phyloP scores from a whole-genome alignment of 2,888 invertebrate genomes.

The Cotesia congregata region DNA sequence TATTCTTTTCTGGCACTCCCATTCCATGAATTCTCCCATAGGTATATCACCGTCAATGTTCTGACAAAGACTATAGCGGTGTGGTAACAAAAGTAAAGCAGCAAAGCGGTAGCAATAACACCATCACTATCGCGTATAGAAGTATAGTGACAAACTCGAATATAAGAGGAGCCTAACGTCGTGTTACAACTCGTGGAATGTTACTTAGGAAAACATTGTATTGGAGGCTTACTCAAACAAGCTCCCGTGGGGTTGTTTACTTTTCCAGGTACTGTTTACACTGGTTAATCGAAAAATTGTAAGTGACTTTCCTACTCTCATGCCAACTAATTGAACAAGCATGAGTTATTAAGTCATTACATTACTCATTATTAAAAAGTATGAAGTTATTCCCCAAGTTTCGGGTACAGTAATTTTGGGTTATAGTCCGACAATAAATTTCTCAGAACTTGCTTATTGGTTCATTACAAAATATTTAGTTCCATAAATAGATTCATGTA shows the following conservation, averaged over 20 bases:
- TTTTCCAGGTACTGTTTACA: slow-evolving; percentile 55
- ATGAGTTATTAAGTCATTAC: neutral
- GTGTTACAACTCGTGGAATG: slow-evolving; percentile 52
- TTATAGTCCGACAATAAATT: neutral
- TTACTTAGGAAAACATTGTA: slow-evolving; percentile 58
- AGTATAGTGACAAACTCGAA: neutral
- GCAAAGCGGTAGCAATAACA: neutral
- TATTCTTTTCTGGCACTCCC: slow-evolving; percentile 11
- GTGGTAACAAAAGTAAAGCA: neutral
- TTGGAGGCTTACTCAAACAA: slow-evolving; percentile 51
- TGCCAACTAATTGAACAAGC: slow-evolving; percentile 2
- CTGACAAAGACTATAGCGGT: neutral
- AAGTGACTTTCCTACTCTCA: slow-evolving; percentile 48
- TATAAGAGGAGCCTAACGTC: slow-evolving; percentile 40
- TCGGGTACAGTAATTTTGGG: neutral
- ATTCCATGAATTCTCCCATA: neutral
- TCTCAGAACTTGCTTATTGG: neutral
- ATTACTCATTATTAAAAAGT: neutral
- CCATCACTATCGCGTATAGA: neutral
- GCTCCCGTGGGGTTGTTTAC: slow-evolving; percentile 39
- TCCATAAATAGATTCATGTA: neutral
- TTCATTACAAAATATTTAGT: neutral
- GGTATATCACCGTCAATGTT: slow-evolving; percentile 9
- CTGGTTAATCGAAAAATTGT: slow-evolving; percentile 61
- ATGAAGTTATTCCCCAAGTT: neutral